These are phyloP conservation scores for Philereme transversata DNA, from an alignment of 2,888 invertebrate species.

Conservation along the genomic window DNA sequence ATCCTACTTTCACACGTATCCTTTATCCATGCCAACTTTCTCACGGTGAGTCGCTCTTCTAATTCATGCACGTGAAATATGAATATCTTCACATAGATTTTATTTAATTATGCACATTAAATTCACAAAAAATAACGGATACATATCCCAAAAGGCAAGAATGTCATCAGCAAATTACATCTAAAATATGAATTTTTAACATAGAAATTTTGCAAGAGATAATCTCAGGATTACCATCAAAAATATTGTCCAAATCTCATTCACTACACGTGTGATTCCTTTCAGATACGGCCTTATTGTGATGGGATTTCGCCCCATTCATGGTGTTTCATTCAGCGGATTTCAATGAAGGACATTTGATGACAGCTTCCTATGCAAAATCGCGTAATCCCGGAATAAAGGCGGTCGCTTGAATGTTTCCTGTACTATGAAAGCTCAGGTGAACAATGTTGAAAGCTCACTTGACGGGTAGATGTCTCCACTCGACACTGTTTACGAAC, in stretches of 20 bases:
- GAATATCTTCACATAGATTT: conserved; percentile 6
- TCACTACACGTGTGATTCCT: conserved; percentile 74
- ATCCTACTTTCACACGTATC: no score
- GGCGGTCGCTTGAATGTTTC: conserved; percentile 72
- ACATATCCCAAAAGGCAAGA: conserved; percentile 9
- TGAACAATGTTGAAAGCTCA: conserved; percentile 70
- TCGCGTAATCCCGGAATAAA: conserved; percentile 80
- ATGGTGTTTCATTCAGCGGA: conserved; percentile 53
- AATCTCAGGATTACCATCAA: conserved; percentile 60
- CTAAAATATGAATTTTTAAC: conserved; percentile 35
- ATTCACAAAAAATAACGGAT: conserved; percentile 4
- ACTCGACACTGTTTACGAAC: conserved; percentile 66
- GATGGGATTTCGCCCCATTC: conserved; percentile 61
- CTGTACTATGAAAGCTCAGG: conserved; percentile 55
- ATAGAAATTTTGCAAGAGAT: conserved; percentile 46
- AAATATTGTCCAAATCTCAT: conserved; percentile 68
- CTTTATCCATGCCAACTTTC: no score
- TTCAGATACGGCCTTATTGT: conserved; percentile 66
- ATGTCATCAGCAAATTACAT: conserved; percentile 11
- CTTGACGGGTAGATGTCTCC: conserved; percentile 70
- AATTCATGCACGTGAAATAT: not conserved
- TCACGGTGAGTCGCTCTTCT: no score
- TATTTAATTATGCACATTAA: conserved; percentile 13
- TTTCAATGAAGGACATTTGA: conserved; percentile 69
- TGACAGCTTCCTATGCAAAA: conserved; percentile 82